Evolutionary conservation across 2,113 vertebrate species (phyloP).

Genomic region (Oreocharis arfaki): DNA sequence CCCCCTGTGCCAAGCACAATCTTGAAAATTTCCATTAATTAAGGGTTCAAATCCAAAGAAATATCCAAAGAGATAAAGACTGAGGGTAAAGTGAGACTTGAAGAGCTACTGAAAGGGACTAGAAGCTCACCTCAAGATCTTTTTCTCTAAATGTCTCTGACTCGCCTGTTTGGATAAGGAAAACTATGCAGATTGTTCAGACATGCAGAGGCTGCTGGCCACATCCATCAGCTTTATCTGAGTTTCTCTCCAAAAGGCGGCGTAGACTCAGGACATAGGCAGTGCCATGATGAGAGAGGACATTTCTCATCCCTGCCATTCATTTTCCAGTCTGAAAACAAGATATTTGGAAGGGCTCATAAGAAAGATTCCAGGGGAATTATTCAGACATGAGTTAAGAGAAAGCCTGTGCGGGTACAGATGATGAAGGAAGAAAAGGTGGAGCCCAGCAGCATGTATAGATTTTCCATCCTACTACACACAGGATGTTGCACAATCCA

Average conservation of each 20-base stretch:
- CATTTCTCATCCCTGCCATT: neutral
- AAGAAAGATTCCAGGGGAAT: neutral
- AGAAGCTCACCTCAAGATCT: neutral
- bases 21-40: neutral
- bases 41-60: neutral
- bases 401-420: neutral
- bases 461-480: neutral
- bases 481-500: neutral
- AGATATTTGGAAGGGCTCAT: neutral
- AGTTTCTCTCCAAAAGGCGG: neutral
- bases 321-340: neutral
- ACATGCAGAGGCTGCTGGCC: neutral
- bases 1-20: neutral
- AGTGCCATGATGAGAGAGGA: neutral
- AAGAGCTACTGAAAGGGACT: slow-evolving; percentile 14
- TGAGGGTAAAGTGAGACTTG: slow-evolving; percentile 9
- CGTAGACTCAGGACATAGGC: neutral
- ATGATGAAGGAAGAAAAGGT: neutral
- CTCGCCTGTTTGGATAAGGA: neutral
- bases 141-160: neutral
- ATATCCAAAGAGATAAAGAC: neutral
- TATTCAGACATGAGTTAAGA: neutral
- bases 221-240: neutral
- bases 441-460: neutral
- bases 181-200: slow-evolving; percentile 28